phyloP scores from a whole-genome alignment of 2,113 vertebrate species.

The Cyrtonyx montezumae region DNA sequence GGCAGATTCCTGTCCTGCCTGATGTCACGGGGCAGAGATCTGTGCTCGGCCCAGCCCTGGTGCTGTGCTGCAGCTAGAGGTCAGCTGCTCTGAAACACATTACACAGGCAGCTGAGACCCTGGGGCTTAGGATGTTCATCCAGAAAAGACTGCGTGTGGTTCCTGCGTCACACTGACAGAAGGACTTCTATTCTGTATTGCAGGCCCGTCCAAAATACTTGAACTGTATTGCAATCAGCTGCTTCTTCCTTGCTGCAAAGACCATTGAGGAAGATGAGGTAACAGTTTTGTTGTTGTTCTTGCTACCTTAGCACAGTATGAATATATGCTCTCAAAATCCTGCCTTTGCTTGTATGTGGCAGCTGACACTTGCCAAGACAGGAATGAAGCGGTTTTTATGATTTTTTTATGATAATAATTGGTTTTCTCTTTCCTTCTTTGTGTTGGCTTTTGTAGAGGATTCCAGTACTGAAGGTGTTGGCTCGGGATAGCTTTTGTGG shows the following conservation, averaged over 20 bases:
- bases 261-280: conserved; percentile 98
- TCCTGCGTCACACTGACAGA: background rate
- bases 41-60: background rate
- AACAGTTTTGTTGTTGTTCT: background rate
- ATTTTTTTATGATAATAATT: background rate
- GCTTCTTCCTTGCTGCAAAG: conserved; percentile 96
- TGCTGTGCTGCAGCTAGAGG: background rate
- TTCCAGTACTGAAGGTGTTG: conserved; percentile 90
- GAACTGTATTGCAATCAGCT: conserved; percentile 96
- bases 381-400: background rate
- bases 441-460: conserved; percentile 76
- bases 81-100: background rate
- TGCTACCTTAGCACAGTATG: rapidly evolving
- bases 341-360: background rate
- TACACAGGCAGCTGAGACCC: background rate
- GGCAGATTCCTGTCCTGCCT: background rate
- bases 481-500: conserved; percentile 91
- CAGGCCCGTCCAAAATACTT: conserved; percentile 98
- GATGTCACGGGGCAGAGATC: background rate
- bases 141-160: rapidly evolving
- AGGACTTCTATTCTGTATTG: background rate
- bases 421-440: rapidly evolving
- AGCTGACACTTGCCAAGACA: background rate
- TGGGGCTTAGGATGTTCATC: rapidly evolving
- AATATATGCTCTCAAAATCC: background rate